Conservation (phyloP, 2,113 vertebrate genomes). For the Benitochromis conjunctus region DNA sequence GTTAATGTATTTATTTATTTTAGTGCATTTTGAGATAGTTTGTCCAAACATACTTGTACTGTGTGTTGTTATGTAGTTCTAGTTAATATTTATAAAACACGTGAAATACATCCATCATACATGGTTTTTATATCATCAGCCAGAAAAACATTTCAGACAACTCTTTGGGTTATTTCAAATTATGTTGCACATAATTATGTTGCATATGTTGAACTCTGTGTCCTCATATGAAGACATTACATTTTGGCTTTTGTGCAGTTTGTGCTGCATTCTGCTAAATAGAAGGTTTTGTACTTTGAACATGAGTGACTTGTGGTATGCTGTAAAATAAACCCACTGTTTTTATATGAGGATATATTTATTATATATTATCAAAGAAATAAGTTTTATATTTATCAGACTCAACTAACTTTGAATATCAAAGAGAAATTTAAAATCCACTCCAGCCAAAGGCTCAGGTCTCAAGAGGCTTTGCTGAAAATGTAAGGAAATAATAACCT, state of each 20-base stretch:
- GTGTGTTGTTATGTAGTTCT: not conserved
- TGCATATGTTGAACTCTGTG: too few relatives aligned
- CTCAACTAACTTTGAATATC: rapidly evolving
- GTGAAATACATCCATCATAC: not conserved
- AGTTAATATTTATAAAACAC: not conserved
- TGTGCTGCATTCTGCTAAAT: not conserved
- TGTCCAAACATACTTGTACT: not conserved
- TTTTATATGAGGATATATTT: too few relatives aligned
- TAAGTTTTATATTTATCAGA: not conserved
- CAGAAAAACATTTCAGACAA: not conserved
- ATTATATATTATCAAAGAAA: rapidly evolving
- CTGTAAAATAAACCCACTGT: not conserved
- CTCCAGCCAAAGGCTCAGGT: not conserved
- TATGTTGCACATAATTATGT: not conserved
- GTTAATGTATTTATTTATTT: not conserved
- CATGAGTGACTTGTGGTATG: not conserved
- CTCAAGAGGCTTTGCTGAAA: not conserved
- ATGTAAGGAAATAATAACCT: not conserved
- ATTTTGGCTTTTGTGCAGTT: not conserved
- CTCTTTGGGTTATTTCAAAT: not conserved
- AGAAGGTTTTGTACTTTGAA: not conserved
- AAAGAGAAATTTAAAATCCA: not conserved
- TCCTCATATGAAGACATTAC: not conserved
- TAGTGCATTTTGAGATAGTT: not conserved
- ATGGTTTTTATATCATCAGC: not conserved